These are phyloP conservation scores for Eunapius fragilis DNA, from an alignment of 37 sponge, comb jelly and placozoan genomes.

Conservation along the genomic window DNA sequence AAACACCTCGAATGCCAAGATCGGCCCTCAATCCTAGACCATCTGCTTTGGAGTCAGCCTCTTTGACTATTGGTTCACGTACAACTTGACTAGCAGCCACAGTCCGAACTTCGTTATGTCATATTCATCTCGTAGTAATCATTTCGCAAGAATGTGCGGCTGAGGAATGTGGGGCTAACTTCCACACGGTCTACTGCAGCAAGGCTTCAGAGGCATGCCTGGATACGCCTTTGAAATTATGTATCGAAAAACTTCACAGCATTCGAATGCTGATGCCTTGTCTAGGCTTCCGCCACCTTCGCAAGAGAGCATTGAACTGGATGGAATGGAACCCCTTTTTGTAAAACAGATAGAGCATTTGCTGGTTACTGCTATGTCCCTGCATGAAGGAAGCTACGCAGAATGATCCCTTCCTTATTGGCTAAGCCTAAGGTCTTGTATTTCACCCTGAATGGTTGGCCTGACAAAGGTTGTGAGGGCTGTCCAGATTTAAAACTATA, in stretches of 20 bases:
- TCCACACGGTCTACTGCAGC: conserved; percentile 40
- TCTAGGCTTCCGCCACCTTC: not conserved
- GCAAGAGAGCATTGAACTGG: not conserved
- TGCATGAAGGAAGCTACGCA: too few relatives aligned
- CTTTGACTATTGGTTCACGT: too few relatives aligned
- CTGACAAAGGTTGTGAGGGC: not conserved
- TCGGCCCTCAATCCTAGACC: too few relatives aligned
- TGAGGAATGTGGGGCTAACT: too few relatives aligned
- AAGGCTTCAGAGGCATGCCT: conserved; percentile 13
- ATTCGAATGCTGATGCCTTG: conserved; percentile 11
- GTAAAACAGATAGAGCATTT: not conserved
- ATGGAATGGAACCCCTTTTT: not conserved
- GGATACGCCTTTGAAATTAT: not conserved
- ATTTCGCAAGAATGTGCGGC: too few relatives aligned
- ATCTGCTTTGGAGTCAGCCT: too few relatives aligned
- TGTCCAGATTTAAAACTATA: conserved; percentile 9
- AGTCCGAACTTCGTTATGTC: too few relatives aligned
- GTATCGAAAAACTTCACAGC: not conserved
- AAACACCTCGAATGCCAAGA: too few relatives aligned
- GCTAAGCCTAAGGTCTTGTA: conserved; percentile 29
- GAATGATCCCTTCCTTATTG: conserved; percentile 47
- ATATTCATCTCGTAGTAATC: too few relatives aligned
- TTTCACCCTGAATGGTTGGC: conserved; percentile 15
- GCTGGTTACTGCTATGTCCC: not conserved
- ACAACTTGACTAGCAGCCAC: too few relatives aligned